Evolutionary conservation across 1,140 invertebrate species (phyloP).

Genomic region (Meloidogyne hapla): DNA sequence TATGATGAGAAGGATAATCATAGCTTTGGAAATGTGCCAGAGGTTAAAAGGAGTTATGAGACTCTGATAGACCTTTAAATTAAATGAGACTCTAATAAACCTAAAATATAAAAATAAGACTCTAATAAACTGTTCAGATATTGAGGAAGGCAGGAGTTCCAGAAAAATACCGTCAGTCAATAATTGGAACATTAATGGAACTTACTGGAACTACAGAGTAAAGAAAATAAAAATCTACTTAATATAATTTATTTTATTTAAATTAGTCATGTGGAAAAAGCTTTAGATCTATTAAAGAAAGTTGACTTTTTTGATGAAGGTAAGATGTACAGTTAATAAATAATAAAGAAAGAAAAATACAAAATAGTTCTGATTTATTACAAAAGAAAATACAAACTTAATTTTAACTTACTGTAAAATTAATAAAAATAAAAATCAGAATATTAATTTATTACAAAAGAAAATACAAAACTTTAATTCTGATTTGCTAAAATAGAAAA

Average conservation of each 20-base stretch:
- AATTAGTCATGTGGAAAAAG: constrained; percentile 9
- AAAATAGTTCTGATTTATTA: no score
- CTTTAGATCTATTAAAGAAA: constrained; percentile 9
- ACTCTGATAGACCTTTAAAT: background rate
- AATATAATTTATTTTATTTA: background rate
- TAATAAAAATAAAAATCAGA: no score
- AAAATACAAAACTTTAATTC: no score
- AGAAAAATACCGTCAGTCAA: constrained; percentile 14
- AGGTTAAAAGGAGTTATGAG: background rate
- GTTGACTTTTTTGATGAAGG: constrained; percentile 24
- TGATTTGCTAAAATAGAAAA: no score
- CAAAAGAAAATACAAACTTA: no score
- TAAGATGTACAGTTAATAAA: background rate
- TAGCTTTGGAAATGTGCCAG: constrained; percentile 17
- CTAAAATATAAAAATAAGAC: background rate
- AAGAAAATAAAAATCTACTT: background rate
- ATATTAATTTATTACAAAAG: no score
- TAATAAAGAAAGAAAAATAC: background rate
- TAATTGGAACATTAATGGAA: constrained; percentile 19
- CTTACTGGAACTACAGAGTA: constrained; percentile 14
- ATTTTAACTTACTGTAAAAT: no score
- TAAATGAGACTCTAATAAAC: background rate
- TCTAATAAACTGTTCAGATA: background rate
- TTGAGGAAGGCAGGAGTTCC: constrained; percentile 12
- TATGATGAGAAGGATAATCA: constrained; percentile 23